Evolutionary conservation across 2,113 vertebrate genomes (phyloP).

Genomic region (Pangasianodon hypophthalmus): DNA sequence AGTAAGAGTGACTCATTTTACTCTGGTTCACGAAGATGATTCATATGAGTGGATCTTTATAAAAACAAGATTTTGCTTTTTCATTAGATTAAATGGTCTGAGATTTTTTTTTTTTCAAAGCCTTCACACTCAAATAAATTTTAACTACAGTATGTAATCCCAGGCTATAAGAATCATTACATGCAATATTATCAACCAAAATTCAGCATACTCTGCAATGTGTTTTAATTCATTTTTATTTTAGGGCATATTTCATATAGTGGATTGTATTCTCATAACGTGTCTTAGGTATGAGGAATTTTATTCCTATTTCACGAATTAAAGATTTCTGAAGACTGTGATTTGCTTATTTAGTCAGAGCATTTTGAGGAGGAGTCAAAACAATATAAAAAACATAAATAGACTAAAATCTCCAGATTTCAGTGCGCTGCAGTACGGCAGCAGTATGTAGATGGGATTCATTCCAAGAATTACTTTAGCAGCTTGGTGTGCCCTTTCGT

Average conservation of each 20-base stretch:
- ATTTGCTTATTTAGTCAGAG: slow-evolving; percentile 36
- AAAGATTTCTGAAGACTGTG: slow-evolving; percentile 60
- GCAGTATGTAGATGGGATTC: slow-evolving; percentile 73
- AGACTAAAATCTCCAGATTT: slow-evolving; percentile 57
- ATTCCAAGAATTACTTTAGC: slow-evolving; percentile 74
- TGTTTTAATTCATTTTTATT: slow-evolving; percentile 38
- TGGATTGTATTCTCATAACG: slow-evolving; percentile 52
- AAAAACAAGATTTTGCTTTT: background rate
- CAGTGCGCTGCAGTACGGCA: slow-evolving; percentile 64
- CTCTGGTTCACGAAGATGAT: background rate
- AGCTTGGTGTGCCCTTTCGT: slow-evolving; percentile 68
- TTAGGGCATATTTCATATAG: slow-evolving; percentile 18
- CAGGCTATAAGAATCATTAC: slow-evolving; percentile 4
- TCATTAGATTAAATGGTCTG: background rate
- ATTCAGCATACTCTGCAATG: background rate
- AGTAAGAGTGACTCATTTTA: background rate
- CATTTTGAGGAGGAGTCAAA: slow-evolving; percentile 46
- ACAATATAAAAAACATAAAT: slow-evolving; percentile 6
- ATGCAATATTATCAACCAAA: slow-evolving; percentile 10
- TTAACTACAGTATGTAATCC: slow-evolving; percentile 17
- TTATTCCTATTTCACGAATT: slow-evolving; percentile 56
- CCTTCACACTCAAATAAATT: too few species aligned
- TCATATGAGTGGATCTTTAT: background rate
- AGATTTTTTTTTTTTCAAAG: too few species aligned
- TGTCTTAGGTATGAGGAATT: slow-evolving; percentile 22